These are phyloP conservation scores for Apocheima hispidaria DNA, from an alignment of 2,888 invertebrate species.

Conservation along the genomic window DNA sequence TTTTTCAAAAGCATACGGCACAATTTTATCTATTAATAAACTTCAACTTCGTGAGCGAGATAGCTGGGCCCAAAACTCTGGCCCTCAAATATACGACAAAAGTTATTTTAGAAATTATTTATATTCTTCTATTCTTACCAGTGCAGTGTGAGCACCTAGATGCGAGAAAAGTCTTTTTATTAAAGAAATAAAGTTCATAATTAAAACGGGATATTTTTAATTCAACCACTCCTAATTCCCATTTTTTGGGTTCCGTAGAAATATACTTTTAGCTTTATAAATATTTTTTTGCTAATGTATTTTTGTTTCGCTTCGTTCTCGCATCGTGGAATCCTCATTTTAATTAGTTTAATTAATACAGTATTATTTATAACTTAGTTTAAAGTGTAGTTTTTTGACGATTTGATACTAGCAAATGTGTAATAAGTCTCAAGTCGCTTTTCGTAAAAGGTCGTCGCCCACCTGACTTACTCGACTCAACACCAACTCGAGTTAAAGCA, in stretches of 20 bases:
- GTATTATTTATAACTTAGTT: constrained; percentile 27
- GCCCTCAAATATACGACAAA: no score
- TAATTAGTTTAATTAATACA: constrained; percentile 21
- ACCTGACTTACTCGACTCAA: no score
- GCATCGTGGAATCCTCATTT: constrained; percentile 22
- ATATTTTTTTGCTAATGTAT: background rate
- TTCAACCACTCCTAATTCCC: background rate
- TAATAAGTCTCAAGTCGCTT: no score
- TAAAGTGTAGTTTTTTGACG: background rate
- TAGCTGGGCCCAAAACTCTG: no score
- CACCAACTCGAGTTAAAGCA: no score
- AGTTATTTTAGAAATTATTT: constrained; percentile 1
- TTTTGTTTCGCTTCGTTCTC: constrained; percentile 6
- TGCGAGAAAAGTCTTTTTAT: constrained; percentile 33
- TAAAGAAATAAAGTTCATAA: constrained; percentile 42
- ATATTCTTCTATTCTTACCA: constrained; percentile 13
- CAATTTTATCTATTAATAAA: no score
- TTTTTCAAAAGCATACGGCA: no score
- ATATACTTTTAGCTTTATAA: background rate
- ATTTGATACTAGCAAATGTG: background rate
- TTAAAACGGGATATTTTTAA: constrained; percentile 20
- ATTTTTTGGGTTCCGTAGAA: background rate
- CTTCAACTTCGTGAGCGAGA: no score
- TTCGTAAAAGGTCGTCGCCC: background rate
- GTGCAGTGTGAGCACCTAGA: constrained; percentile 19